Conservation (phyloP, 2,797 vertebrate genomes). For the Sebastes taczanowskii region DNA sequence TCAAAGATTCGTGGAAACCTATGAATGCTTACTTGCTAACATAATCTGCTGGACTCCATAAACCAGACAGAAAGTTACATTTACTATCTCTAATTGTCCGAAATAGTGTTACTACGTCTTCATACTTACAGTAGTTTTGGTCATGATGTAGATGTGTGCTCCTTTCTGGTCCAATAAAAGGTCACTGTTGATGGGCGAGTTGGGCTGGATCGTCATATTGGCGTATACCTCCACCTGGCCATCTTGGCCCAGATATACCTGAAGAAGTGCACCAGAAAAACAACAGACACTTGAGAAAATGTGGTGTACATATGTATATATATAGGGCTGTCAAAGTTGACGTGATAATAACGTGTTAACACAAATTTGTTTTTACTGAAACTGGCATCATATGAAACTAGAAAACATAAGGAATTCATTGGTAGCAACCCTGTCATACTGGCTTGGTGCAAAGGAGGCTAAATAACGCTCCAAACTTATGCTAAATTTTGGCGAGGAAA, state of each 20-base stretch:
- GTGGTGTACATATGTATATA: no score
- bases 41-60: neutral
- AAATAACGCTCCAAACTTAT: no score
- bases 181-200: conserved; percentile 87
- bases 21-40: neutral
- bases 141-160: conserved; percentile 92
- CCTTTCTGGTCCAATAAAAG: conserved; percentile 88
- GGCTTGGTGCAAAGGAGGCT: no score
- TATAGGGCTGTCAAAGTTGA: no score
- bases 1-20: neutral
- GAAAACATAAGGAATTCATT: no score
- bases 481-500: no score
- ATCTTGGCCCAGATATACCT: conserved; percentile 89
- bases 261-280: conserved; percentile 18
- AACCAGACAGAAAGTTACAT: neutral
- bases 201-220: conserved; percentile 83
- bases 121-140: conserved; percentile 85
- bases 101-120: neutral
- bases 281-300: neutral
- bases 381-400: no score
- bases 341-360: no score
- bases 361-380: no score
- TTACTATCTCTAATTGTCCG: neutral
- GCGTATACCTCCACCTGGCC: conserved; percentile 83
- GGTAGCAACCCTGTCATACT: no score